Evolutionary conservation across 2,888 invertebrate genomes (phyloP), one percentile per base, ranked within the genome.

Genomic region (Parnassius orleans): DNA sequence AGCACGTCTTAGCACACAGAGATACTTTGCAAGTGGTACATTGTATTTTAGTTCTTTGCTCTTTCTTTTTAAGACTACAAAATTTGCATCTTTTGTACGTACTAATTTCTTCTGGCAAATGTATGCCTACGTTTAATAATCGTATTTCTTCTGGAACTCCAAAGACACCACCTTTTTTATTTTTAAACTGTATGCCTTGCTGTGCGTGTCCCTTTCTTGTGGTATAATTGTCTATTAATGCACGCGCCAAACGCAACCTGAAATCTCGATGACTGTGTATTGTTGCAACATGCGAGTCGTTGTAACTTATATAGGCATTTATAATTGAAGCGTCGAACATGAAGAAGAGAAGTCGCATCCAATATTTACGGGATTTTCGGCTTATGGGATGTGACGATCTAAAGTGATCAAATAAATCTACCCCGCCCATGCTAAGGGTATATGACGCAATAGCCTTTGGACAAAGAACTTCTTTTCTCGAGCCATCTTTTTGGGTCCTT

Each of bases 401-500:
- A 61, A 68, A 77, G 68, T 79, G 77, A 53, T 77, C 75, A 59
- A 77, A 77, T 19, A 64, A 67, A 72, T 80, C 77, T 5, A 80
- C 77, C 12, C 75, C 73, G n/a, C 75, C 75, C 75, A 77, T 78
- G 51, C 57, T 72, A 5, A 72, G 65, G 9, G 76, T 78, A 56
- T 78, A 78, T 9, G 63, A 54, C 54, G 71, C 75, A 61, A 78
- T 78, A 33, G 78, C 74, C 63, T 63, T 68, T 15, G 77, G 77
- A 65, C 74, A 75, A 67, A n/a, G n/a, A 64, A 76, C 69, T 10
- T 74, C 69, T 61, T 33, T 53, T 70, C 66, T 77, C 47, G 73
- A 65, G 33, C 77, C 78, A 68, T 78, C 73, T n/a, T 74, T 75
- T 70, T 78, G 75, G 24, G 75, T 77, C 63, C 75, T 72, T 64